Percentiles rank a stretch among this genome's conserved stretches.
phyloP scores from a whole-genome alignment of 1,140 invertebrate genomes.

The Drosophila parvula region DNA sequence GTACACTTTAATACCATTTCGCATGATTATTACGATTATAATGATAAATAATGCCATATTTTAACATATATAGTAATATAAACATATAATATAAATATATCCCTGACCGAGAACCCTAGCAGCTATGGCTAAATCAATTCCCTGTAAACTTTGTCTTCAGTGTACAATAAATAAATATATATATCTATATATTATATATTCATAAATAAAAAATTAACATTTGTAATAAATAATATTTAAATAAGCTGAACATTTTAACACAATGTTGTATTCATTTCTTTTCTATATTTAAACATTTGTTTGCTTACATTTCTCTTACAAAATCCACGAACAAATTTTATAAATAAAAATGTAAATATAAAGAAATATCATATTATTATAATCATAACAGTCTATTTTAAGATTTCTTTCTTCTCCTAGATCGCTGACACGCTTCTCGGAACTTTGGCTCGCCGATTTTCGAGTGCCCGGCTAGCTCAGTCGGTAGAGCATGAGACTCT shows the following conservation, averaged over 20 bases:
- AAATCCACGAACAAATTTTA: not conserved
- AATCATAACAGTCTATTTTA: not conserved
- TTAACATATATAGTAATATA: no score
- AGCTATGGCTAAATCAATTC: no score
- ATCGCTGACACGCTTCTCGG: not conserved
- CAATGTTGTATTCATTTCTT: not conserved
- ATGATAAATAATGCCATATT: no score
- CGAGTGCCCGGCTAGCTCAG: conserved; percentile 91
- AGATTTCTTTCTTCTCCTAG: not conserved
- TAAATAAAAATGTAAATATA: not conserved
- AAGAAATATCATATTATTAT: not conserved
- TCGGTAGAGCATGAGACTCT: conserved; percentile 97
- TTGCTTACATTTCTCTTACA: not conserved
- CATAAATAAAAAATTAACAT: not conserved
- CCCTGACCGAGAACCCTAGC: no score
- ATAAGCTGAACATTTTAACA: not conserved
- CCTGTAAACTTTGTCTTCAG: no score
- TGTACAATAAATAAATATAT: no score
- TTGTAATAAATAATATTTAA: not conserved
- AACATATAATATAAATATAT: no score
- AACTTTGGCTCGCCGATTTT: not conserved
- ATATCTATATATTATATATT: no score
- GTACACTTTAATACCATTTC: no score
- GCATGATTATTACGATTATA: no score
- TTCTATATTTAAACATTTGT: not conserved